Evolutionary conservation across 2,797 vertebrate genomes (phyloP), one percentile per base, ranked within the genome.

Genomic region (Eremophila alpestris): DNA sequence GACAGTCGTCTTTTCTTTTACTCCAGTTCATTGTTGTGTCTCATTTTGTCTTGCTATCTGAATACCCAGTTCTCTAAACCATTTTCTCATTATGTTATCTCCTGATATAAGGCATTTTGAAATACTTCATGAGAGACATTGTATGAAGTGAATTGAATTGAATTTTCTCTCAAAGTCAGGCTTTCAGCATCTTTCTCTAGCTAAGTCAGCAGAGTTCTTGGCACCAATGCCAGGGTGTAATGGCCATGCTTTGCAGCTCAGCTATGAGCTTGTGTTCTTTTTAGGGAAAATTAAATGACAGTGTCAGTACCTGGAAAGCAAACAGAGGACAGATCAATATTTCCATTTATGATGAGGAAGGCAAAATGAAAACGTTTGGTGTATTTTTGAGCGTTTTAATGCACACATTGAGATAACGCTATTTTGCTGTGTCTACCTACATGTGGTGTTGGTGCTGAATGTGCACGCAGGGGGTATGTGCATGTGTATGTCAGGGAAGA

Each of bases 181-280:
- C 74, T 90, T 96, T 91, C 93, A 89, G 84, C 82, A 92, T 89
- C 68, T 89, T 70, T 93, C 94, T 89, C 80, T 56, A 93, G 95
- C 96, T 95, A 96, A 96, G 94, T 97, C 95, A 96, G 95, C 96
- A 97, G 85, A 96, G 91, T 89, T 96, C 83, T 94, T 96, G 95
- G 96, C 89, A 94, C 79, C 76, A 69, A 10, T 73, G 82, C 93
- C 90, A 92, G 73, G 62, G 63, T 83, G 85, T 93, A 96, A 96
- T 88, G 89, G 84, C 51, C 54, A 67, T 1, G 46, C 84, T 91
- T 56, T 87, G 51, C 87, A 94, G 92, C 58, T 76, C 92, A 81
- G 81, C 77, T 84, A 83, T 29, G 40, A 89, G 90, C 82, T 60
- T 70, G 48, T 73, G 69, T 49, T 92, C 89, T 91, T 94, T 94